Conservation (phyloP, 2,113 vertebrate species). For the Electrona antarctica region DNA sequence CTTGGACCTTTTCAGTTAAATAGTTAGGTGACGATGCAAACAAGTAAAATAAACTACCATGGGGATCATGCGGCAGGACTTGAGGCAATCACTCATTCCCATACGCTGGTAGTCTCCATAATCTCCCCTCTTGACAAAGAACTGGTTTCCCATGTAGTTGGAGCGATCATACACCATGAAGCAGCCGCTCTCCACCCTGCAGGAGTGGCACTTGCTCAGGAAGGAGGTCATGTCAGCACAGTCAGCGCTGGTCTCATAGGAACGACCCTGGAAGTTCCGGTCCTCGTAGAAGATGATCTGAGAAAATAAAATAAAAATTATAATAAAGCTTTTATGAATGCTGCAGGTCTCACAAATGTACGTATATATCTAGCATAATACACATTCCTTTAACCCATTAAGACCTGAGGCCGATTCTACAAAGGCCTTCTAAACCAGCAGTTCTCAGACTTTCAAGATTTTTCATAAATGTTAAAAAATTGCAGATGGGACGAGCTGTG, state of each 20-base stretch:
- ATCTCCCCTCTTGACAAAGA: slow-evolving; percentile 46
- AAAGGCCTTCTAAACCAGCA: no score
- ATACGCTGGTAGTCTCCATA: slow-evolving; percentile 56
- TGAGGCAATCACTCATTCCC: slow-evolving; percentile 52
- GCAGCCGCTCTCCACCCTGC: slow-evolving; percentile 48
- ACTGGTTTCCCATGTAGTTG: slow-evolving; percentile 44
- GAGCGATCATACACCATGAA: slow-evolving; percentile 50
- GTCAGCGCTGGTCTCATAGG: slow-evolving; percentile 72
- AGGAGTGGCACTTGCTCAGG: slow-evolving; percentile 57
- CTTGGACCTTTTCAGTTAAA: background rate
- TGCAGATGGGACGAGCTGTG: no score
- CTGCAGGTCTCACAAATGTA: background rate
- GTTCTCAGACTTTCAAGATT: no score
- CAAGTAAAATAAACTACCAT: slow-evolving; percentile 18
- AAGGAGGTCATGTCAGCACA: slow-evolving; percentile 58
- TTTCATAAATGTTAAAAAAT: no score
- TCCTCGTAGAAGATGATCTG: slow-evolving; percentile 77
- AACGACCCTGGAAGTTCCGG: slow-evolving; percentile 71
- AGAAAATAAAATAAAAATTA: slow-evolving; percentile 9
- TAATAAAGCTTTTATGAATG: background rate
- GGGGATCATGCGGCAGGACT: slow-evolving; percentile 63
- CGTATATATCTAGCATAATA: background rate
- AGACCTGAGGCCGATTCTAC: no score
- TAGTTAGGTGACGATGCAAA: background rate
- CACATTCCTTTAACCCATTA: no score